phyloP scores from a whole-genome alignment of 2,888 invertebrate genomes.

The Entomobrya multifasciata region DNA sequence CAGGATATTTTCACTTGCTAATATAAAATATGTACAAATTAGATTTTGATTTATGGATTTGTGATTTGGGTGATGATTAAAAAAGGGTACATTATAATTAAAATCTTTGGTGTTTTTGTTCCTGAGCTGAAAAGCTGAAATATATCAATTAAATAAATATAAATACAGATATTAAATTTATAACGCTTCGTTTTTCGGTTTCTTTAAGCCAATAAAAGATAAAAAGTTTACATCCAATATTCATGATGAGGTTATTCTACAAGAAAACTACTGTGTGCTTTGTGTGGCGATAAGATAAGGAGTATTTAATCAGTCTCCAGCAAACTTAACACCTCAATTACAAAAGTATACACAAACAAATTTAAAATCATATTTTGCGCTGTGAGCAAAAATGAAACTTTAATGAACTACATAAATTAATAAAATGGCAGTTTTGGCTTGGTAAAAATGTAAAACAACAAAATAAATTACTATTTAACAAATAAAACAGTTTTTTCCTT shows the following conservation, averaged over 20 bases:
- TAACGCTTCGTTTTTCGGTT: no score
- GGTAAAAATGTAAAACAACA: no score
- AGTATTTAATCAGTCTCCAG: constrained; percentile 78
- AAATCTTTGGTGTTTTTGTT: constrained; percentile 59
- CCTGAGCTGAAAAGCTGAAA: constrained; percentile 49
- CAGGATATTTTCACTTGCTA: background rate
- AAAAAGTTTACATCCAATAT: no score
- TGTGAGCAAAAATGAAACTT: background rate
- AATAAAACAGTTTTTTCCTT: background rate
- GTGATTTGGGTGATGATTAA: background rate
- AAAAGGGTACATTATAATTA: background rate
- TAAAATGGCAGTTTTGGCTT: constrained; percentile 46
- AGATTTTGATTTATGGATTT: background rate
- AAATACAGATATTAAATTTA: background rate
- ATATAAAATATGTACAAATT: background rate
- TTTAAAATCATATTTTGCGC: background rate
- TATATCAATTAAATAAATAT: constrained; percentile 18
- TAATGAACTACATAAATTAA: background rate
- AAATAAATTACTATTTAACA: constrained; percentile 8
- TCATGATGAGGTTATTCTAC: background rate
- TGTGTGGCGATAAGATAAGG: constrained; percentile 48
- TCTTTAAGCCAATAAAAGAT: no score
- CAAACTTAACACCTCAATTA: constrained; percentile 39
- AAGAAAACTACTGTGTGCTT: constrained; percentile 22
- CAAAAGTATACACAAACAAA: background rate